Conservation (phyloP, 2,888 invertebrate genomes). For the Drosophila mayaguana region DNA sequence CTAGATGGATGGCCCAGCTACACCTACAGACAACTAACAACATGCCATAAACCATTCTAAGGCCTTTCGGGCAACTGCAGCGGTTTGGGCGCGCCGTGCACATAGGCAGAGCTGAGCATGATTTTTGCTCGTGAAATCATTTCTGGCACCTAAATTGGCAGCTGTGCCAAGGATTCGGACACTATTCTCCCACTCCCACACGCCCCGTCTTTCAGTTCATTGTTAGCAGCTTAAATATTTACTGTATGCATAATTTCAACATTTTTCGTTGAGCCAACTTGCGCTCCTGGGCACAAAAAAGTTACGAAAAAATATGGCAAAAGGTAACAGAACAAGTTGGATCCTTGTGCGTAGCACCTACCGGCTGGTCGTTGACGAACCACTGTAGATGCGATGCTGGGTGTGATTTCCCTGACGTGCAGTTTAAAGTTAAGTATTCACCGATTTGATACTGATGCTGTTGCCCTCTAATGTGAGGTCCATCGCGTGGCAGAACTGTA, state of each 20-base stretch:
- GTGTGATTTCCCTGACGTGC: constrained; percentile 91
- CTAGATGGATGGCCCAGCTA: constrained; percentile 71
- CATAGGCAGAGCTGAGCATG: constrained; percentile 60
- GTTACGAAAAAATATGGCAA: constrained; percentile 17
- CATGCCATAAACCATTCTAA: constrained; percentile 73
- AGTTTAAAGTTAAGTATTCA: constrained; percentile 90
- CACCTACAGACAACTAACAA: constrained; percentile 66
- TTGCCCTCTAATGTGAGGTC: constrained; percentile 91
- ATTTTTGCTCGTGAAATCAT: constrained; percentile 80
- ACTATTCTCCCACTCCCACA: not conserved
- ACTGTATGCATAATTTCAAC: constrained; percentile 75
- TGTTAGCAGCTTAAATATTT: constrained; percentile 75
- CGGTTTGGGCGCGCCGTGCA: constrained; percentile 11
- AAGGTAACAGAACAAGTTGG: constrained; percentile 16
- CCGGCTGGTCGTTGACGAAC: constrained; percentile 92
- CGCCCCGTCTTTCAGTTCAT: constrained; percentile 31
- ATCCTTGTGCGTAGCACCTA: constrained; percentile 81
- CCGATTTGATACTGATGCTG: constrained; percentile 91
- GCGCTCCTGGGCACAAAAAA: constrained; percentile 28
- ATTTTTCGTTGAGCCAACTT: constrained; percentile 44
- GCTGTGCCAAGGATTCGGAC: constrained; percentile 49
- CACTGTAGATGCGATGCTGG: constrained; percentile 91
- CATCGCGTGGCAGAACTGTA: constrained; percentile 89
- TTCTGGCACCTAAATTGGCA: constrained; percentile 59
- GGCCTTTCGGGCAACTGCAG: constrained; percentile 22